Conservation (phyloP, 2,888 invertebrate genomes). For the Zygogramma bicolorata region DNA sequence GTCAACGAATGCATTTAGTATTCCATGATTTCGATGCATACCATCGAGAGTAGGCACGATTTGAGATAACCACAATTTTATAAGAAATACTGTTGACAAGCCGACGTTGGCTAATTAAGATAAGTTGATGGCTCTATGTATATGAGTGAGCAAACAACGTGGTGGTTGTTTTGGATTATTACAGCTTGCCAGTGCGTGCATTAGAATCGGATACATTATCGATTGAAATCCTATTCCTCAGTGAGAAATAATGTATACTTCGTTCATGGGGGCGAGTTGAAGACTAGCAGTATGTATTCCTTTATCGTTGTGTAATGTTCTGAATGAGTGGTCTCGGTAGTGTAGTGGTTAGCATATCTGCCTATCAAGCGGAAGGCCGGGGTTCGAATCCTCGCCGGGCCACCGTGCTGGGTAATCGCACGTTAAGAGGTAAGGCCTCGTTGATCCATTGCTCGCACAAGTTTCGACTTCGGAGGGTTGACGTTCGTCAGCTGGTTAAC, state of each 20-base stretch:
- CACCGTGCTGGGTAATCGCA: too few species aligned
- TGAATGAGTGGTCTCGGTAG: too few species aligned
- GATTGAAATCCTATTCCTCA: neutral
- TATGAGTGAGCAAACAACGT: conserved; percentile 3
- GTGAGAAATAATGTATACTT: neutral
- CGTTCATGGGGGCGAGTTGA: neutral
- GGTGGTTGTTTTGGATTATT: neutral
- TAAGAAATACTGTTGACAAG: conserved; percentile 37
- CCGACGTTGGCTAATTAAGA: conserved; percentile 37
- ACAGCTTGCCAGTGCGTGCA: neutral
- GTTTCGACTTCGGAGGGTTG: too few species aligned
- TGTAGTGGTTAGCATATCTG: too few species aligned
- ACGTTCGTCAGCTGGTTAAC: too few species aligned
- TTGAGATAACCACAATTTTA: conserved; percentile 30
- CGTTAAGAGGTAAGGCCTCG: too few species aligned
- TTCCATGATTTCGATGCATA: conserved; percentile 34
- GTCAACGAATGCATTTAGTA: conserved; percentile 37
- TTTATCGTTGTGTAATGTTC: too few species aligned
- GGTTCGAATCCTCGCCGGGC: too few species aligned
- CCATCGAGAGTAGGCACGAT: conserved; percentile 26
- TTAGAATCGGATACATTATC: neutral
- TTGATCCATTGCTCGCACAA: too few species aligned
- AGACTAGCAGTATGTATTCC: too few species aligned
- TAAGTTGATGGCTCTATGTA: conserved; percentile 24
- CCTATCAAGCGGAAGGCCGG: too few species aligned